Base-by-base conservation (phyloP, 2,797 vertebrate species). In the Semaprochilodus insignis region DNA sequence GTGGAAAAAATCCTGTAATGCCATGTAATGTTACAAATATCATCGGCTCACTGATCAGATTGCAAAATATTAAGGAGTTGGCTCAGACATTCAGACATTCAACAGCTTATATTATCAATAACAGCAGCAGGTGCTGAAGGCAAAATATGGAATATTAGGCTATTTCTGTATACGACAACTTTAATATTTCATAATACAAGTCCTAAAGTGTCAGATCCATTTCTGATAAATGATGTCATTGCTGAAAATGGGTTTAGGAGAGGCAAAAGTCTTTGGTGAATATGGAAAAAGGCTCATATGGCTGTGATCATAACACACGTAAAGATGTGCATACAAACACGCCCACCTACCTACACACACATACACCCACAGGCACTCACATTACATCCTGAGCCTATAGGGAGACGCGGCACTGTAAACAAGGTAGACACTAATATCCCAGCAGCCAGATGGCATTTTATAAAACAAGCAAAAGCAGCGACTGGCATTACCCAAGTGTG, bases 391-490 rank as follows among this genome's bases (percentile, higher is more conserved):
- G 66, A 11, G 62, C 65, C 72, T 54, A 34, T 34, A 78, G 70
- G 54, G 69, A 65, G 75, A 63, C 70, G n/a, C 48, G 15, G 62
- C 73, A 55, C 76, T 59, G 69, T 78, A 78, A 81, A 69, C 52
- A 84, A 21, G 74, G 55, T 27, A 75, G 63, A 78, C 54, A 27
- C 63, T 44, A 79, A 86, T 65, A 71, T 81, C 40, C 51, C 72
- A 51, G 31, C 55, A 75, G 71, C 59, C 74, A 72, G 36, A 36
- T 77, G 51, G 75, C 52, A 84, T 81, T 86, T 83, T 65, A 48
- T 70, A 81, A 80, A 80, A 60, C 60, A 74, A 59, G 40, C 54
- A 67, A 14, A 80, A 65, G 14, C 40, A 59, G 31, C 23, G 77
- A 62, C 55, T 57, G 44, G 27, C 59, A 80, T 73, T 84, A 82